Evolutionary conservation across 2,888 invertebrate genomes (phyloP).

Genomic region (Aspidapion aeneum): DNA sequence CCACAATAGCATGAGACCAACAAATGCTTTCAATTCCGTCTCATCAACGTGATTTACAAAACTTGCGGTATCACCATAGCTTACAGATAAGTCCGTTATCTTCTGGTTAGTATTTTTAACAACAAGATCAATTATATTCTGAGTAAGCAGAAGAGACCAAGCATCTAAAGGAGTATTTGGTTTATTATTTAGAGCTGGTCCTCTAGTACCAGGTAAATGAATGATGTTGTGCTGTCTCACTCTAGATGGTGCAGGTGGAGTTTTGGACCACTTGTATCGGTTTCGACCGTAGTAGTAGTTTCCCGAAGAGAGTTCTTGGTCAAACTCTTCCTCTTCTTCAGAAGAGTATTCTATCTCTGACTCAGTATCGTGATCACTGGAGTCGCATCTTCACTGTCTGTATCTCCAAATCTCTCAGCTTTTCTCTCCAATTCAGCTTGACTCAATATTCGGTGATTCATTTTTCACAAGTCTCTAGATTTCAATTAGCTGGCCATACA

Average conservation of each 20-base stretch:
- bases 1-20: slow-evolving; percentile 12
- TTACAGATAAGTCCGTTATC: slow-evolving; percentile 4
- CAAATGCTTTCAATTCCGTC: slow-evolving; percentile 14
- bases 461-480: neutral
- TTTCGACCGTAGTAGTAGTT: slow-evolving; percentile 16
- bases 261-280: slow-evolving; percentile 17
- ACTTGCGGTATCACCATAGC: slow-evolving; percentile 2
- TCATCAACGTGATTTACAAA: slow-evolving; percentile 14
- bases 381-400: neutral
- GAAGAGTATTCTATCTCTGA: slow-evolving; percentile 3
- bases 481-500: too few relatives aligned
- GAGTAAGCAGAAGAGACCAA: slow-evolving; percentile 17
- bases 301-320: slow-evolving; percentile 5
- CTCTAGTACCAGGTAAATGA: slow-evolving; percentile 11
- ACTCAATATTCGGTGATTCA: neutral
- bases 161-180: slow-evolving; percentile 15
- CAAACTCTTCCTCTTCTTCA: slow-evolving; percentile 7
- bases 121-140: slow-evolving; percentile 13
- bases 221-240: slow-evolving; percentile 12
- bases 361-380: slow-evolving; percentile 5
- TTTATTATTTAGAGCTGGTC: slow-evolving; percentile 10
- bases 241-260: slow-evolving; percentile 12
- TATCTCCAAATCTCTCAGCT: neutral
- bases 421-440: neutral
- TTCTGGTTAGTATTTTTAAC: slow-evolving; percentile 14